A percentile compares a stretch with the other conserved stretches of the same genome.
These are phyloP conservation scores for Acleris laterana DNA, from an alignment of 2,888 invertebrate genomes.

Conservation along the genomic window DNA sequence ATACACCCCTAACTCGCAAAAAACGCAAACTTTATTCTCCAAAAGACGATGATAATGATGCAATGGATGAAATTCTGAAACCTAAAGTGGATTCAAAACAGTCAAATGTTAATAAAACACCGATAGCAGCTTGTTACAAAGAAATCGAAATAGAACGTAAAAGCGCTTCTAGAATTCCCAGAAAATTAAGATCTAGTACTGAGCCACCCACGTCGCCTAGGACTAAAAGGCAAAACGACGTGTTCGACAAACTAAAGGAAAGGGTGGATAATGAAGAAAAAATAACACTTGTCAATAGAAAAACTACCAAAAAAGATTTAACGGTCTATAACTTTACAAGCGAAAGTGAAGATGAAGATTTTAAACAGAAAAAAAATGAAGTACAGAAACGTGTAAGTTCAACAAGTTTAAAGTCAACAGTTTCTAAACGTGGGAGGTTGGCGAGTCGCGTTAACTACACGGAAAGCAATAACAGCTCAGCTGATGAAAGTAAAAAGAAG, in stretches of 20 bases:
- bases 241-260: slow-evolving; percentile 64
- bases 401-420: slow-evolving; percentile 48
- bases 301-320: slow-evolving; percentile 41
- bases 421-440: slow-evolving; percentile 42
- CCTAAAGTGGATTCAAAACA: slow-evolving; percentile 44
- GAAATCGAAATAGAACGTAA: slow-evolving; percentile 64
- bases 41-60: slow-evolving; percentile 53
- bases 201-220: slow-evolving; percentile 53
- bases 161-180: slow-evolving; percentile 48
- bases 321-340: slow-evolving; percentile 64
- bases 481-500: slow-evolving; percentile 44
- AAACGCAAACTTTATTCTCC: slow-evolving; percentile 74
- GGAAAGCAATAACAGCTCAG: slow-evolving; percentile 43
- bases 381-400: slow-evolving; percentile 49
- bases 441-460: slow-evolving; percentile 45
- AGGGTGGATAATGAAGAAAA: slow-evolving; percentile 52
- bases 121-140: slow-evolving; percentile 60
- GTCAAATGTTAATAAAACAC: slow-evolving; percentile 46
- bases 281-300: slow-evolving; percentile 41
- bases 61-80: slow-evolving; percentile 43
- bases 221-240: slow-evolving; percentile 55
- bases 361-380: slow-evolving; percentile 54
- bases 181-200: slow-evolving; percentile 43
- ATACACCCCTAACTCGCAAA: slow-evolving; percentile 46
- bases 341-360: slow-evolving; percentile 71